Evolutionary conservation across 2,888 invertebrate genomes (phyloP), one percentile per base, ranked within the genome.

Genomic region (Scaptomyza cyrtandrae): DNA sequence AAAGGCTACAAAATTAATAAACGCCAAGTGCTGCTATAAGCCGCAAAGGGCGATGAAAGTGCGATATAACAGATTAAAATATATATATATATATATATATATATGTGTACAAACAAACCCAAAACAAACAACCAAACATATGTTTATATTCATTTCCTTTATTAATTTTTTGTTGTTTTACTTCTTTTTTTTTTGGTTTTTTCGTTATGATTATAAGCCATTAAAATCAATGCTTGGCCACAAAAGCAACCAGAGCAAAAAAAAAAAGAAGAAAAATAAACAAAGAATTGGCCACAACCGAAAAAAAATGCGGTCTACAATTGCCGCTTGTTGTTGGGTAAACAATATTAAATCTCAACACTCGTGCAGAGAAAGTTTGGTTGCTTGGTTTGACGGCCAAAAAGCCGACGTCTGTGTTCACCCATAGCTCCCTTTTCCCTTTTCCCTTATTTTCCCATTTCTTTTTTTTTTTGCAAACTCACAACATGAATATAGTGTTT

Each of bases 341-440:
- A 84, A 83, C 84, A 88, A 81, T 84, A 88, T 88, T 85, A 85
- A 85, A 86, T 86, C 89, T 77, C 85, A 77, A 81, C 89, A 86
- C 88, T 86, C 82, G 82, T 71, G 82, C 85, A 68, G 85, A 85
- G 85, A 86, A 86, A 86, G 85, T 88, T 49, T 7, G 39, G 7
- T 39, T 39, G 14, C 37, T 37, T n/a, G 76, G 71, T 73, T 75
- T 72, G 59, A 64, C 46, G 86, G 71, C 57, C 76, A 64, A 69
- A 39, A 77, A 68, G 49, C 78, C 68, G 58, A 54, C 14, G 50
- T 43, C 19, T 19, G 49, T n/a, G 14, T 35, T 27, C 1, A 11
- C 19, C 24, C 6, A 31, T 16, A 41, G 43, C 59, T 55, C 62
- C 62, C 73, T 55, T 71, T 54, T 67, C 53, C 67, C 67, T 59